These are phyloP conservation scores for Pelodytes ibericus DNA, from an alignment of 2,797 vertebrate genomes.

Conservation along the genomic window DNA sequence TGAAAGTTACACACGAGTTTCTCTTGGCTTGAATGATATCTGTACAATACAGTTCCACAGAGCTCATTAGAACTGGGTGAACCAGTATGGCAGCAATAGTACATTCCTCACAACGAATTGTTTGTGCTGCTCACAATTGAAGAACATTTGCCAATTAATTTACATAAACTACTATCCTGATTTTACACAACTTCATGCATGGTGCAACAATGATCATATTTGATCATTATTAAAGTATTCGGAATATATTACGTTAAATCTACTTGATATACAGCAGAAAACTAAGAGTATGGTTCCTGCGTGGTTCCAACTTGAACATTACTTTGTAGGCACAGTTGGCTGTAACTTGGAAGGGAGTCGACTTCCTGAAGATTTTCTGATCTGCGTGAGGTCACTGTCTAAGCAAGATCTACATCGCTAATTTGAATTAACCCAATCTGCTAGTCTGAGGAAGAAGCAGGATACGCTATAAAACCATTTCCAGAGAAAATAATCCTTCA, in stretches of 20 bases:
- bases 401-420: neutral
- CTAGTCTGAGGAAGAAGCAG: neutral
- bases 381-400: constrained; percentile 35
- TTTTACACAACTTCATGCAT: neutral
- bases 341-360: constrained; percentile 41
- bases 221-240: no score
- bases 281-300: no score
- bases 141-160: neutral
- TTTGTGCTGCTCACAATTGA: neutral
- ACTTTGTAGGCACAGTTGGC: constrained; percentile 13
- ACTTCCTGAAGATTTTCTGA: constrained; percentile 35
- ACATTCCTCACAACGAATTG: constrained; percentile 14
- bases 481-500: no score
- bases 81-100: constrained; percentile 2
- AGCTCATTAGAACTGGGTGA: constrained; percentile 14
- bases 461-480: neutral
- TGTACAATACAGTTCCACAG: neutral
- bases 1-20: no score
- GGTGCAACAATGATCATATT: no score
- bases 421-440: neutral
- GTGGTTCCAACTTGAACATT: neutral
- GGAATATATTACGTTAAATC: no score
- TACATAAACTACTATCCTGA: neutral
- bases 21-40: no score
- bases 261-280: no score